Conservation (phyloP, 2,113 vertebrate genomes). For the Abramis brama region DNA sequence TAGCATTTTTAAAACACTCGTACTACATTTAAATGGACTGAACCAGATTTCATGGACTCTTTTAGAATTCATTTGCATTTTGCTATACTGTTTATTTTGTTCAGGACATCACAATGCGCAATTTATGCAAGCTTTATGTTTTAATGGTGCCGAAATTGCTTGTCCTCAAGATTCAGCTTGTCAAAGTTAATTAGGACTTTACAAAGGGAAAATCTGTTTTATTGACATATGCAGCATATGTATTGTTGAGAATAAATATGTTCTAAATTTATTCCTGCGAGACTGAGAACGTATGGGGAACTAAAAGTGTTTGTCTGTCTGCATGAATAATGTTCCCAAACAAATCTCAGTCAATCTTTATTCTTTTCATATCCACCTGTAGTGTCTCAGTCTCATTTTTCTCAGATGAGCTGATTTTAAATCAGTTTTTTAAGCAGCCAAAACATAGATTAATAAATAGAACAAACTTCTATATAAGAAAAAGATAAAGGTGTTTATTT, state of each 20-base stretch:
- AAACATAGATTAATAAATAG: no score
- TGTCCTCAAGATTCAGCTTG: not conserved
- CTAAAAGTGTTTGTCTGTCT: not conserved
- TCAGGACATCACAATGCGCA: conserved; percentile 34
- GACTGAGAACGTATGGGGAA: not conserved
- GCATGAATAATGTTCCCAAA: not conserved
- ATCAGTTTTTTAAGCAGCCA: no score
- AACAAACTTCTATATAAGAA: no score
- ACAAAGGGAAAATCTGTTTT: not conserved
- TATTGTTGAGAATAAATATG: not conserved
- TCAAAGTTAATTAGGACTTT: not conserved
- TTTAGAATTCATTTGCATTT: not conserved
- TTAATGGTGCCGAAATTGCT: not conserved
- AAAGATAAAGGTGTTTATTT: no score
- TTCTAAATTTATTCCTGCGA: not conserved
- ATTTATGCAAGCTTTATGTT: conserved; percentile 57
- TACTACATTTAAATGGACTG: not conserved
- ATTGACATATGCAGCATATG: not conserved
- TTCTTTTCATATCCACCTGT: not conserved
- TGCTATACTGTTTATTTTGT: not conserved
- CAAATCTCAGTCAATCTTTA: not conserved
- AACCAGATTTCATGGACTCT: not conserved
- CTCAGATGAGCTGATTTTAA: no score
- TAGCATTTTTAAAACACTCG: not conserved
- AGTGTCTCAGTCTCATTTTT: not conserved